Conservation (phyloP, 2,797 vertebrate genomes). For the Artibeus jamaicensis region DNA sequence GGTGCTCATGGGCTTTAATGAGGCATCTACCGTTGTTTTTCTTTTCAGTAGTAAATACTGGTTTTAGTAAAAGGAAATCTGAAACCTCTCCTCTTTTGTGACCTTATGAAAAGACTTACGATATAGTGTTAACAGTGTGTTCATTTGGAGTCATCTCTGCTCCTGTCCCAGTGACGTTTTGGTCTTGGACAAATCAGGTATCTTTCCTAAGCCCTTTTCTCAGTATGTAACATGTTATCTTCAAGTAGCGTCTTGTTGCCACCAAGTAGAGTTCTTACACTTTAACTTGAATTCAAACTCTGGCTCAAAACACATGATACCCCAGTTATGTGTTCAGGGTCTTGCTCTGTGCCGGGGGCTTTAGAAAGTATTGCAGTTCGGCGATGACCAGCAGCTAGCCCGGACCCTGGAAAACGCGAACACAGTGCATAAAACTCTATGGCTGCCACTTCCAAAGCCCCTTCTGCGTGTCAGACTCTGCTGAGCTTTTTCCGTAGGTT, state of each 20-base stretch:
- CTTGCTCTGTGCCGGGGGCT: neutral
- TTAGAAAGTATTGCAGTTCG: neutral
- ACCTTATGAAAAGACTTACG: neutral
- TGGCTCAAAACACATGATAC: neutral
- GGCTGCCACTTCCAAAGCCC: neutral
- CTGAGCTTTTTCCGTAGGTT: neutral
- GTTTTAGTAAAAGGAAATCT: neutral
- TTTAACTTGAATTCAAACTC: constrained; percentile 16
- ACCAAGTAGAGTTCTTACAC: neutral
- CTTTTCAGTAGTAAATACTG: neutral
- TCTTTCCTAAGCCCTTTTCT: neutral
- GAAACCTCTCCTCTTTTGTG: neutral
- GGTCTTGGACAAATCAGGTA: neutral
- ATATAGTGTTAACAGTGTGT: neutral
- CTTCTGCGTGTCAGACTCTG: neutral
- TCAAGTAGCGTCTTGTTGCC: neutral
- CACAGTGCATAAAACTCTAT: neutral
- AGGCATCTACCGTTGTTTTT: neutral
- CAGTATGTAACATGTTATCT: neutral
- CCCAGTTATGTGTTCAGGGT: neutral
- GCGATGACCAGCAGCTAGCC: neutral
- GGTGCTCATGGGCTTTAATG: neutral
- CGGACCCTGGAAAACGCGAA: neutral
- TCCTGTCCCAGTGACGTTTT: neutral
- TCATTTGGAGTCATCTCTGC: neutral